phyloP scores from a whole-genome alignment of 2,113 vertebrate genomes.

The Probosciger aterrimus region DNA sequence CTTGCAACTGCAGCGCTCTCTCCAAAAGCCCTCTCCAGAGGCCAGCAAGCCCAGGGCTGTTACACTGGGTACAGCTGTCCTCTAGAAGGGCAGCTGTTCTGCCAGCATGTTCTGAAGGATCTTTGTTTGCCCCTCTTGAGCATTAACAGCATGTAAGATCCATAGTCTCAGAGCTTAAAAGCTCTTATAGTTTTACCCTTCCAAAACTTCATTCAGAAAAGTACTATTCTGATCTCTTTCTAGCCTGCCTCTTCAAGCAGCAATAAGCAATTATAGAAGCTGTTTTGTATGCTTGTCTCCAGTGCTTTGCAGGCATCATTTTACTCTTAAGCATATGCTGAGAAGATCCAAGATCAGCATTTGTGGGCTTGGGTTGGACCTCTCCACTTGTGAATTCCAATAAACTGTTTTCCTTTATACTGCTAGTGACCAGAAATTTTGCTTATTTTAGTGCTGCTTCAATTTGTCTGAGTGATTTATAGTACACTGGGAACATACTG shows the following conservation, averaged over 20 bases:
- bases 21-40: neutral
- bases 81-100: neutral
- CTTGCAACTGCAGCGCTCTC: neutral
- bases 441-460: conserved; percentile 36
- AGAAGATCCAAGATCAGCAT: neutral
- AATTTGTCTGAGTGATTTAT: conserved; percentile 30
- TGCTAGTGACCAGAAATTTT: conserved; percentile 21
- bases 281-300: neutral
- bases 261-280: neutral
- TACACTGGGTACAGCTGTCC: rapidly evolving
- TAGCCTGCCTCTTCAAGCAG: neutral
- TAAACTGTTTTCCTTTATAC: conserved; percentile 6
- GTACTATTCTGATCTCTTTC: neutral
- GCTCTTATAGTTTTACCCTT: neutral
- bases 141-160: neutral
- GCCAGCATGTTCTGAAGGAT: neutral
- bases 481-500: neutral
- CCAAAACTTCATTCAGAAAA: neutral
- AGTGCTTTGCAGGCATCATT: neutral
- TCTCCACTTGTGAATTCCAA: neutral
- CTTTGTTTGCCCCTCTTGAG: neutral
- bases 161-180: neutral
- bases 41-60: neutral
- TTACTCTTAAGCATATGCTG: conserved; percentile 1
- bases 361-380: neutral